A percentile compares a stretch with the other conserved stretches of the same genome.
phyloP scores from a whole-genome alignment of 1,140 invertebrate genomes.

The Brachionus paranguensis region DNA sequence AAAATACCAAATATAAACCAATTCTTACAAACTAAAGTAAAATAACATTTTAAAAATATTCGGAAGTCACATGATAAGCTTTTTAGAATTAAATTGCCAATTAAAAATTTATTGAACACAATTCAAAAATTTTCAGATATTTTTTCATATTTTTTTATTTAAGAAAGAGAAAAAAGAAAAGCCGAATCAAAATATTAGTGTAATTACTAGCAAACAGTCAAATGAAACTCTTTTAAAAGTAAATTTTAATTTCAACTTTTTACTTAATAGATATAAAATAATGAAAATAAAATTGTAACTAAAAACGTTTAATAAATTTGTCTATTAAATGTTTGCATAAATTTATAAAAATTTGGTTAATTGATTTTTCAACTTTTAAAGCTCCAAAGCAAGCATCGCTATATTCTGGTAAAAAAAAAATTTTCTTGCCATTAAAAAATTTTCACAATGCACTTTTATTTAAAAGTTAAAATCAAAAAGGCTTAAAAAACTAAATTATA shows the following conservation, averaged over 20 bases:
- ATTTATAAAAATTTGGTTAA: not conserved
- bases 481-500: not conserved
- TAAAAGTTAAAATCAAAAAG: not conserved
- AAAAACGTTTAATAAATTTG: not conserved
- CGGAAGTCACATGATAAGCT: not conserved
- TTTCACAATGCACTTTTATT: not conserved
- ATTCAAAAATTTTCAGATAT: not conserved
- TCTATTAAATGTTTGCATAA: not conserved
- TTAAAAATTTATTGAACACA: not conserved
- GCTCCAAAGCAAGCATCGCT: slow-evolving; percentile 28
- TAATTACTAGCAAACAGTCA: slow-evolving; percentile 6
- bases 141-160: not conserved
- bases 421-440: not conserved
- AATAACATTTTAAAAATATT: not conserved
- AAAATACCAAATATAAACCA: too few relatives aligned
- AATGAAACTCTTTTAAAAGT: slow-evolving; percentile 32
- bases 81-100: not conserved
- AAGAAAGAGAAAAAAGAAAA: slow-evolving; percentile 25
- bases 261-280: not conserved
- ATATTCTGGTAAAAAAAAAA: slow-evolving; percentile 16
- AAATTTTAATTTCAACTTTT: not conserved
- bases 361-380: not conserved
- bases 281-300: not conserved
- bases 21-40: not conserved
- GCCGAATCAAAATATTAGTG: not conserved